Conservation (phyloP, 2,888 invertebrate species). For the Latrodectus hesperus region DNA sequence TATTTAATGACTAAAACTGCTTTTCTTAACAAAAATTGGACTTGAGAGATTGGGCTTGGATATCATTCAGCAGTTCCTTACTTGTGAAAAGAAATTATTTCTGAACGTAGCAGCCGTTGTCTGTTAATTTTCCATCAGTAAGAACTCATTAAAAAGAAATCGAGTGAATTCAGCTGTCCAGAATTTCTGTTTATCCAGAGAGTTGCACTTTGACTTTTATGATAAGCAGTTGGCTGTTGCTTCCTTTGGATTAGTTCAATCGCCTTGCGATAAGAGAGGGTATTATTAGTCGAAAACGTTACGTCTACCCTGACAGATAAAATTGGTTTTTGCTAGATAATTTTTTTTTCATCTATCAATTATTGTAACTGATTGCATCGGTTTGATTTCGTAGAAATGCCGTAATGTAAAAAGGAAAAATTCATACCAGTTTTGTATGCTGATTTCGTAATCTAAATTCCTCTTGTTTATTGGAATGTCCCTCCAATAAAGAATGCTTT, state of each 20-base stretch:
- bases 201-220: constrained; percentile 49
- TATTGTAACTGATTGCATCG: too few relatives aligned
- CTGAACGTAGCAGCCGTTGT: not conserved
- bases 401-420: too few relatives aligned
- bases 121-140: constrained; percentile 19
- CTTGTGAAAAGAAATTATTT: not conserved
- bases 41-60: too few relatives aligned
- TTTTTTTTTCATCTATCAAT: too few relatives aligned
- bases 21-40: too few relatives aligned
- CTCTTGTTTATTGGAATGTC: too few relatives aligned
- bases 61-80: too few relatives aligned
- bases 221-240: constrained; percentile 21
- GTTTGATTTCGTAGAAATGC: too few relatives aligned
- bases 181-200: constrained; percentile 47
- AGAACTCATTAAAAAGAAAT: constrained; percentile 3
- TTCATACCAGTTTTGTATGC: too few relatives aligned
- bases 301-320: constrained; percentile 36
- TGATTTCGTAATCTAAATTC: too few relatives aligned
- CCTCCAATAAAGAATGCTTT: too few relatives aligned
- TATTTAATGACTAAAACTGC: too few relatives aligned
- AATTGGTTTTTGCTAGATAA: not conserved
- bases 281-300: constrained; percentile 25
- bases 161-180: constrained; percentile 48
- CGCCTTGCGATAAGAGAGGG: not conserved
- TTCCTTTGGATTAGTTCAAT: constrained; percentile 4